These are phyloP conservation scores for Eurypyga helias DNA, from an alignment of 2,113 vertebrate species.

Conservation along the genomic window DNA sequence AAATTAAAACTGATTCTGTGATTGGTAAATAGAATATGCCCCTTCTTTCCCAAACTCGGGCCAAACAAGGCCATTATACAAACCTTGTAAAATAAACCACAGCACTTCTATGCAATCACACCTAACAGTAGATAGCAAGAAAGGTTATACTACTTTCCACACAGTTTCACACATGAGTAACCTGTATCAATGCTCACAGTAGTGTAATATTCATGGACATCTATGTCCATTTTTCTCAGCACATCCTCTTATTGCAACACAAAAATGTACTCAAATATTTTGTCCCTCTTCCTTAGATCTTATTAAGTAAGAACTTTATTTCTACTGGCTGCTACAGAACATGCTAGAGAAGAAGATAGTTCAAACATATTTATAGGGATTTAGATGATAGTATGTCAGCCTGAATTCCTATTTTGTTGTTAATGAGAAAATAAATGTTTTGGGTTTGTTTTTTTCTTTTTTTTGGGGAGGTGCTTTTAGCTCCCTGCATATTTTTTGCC, in stretches of 20 bases:
- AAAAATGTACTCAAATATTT: neutral
- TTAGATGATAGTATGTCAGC: neutral
- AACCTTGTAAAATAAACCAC: neutral
- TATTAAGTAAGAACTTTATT: neutral
- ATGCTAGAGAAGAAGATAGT: neutral
- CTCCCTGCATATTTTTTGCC: neutral
- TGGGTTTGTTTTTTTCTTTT: too few relatives aligned
- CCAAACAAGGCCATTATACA: neutral
- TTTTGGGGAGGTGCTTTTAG: neutral
- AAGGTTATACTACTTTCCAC: neutral
- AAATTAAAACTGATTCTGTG: neutral
- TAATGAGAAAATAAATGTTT: neutral
- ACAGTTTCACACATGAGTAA: neutral
- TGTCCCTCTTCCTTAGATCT: neutral
- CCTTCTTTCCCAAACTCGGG: neutral
- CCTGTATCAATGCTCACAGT: neutral
- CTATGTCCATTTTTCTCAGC: neutral
- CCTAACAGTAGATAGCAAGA: neutral
- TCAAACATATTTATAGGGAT: neutral
- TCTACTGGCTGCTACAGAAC: neutral
- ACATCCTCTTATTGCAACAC: neutral
- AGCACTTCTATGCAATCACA: neutral
- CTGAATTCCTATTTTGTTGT: neutral
- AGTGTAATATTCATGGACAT: rapidly evolving
- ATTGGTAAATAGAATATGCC: neutral